Evolutionary conservation across 2,113 vertebrate species (phyloP).

Genomic region (Ceuthmochares aereus): DNA sequence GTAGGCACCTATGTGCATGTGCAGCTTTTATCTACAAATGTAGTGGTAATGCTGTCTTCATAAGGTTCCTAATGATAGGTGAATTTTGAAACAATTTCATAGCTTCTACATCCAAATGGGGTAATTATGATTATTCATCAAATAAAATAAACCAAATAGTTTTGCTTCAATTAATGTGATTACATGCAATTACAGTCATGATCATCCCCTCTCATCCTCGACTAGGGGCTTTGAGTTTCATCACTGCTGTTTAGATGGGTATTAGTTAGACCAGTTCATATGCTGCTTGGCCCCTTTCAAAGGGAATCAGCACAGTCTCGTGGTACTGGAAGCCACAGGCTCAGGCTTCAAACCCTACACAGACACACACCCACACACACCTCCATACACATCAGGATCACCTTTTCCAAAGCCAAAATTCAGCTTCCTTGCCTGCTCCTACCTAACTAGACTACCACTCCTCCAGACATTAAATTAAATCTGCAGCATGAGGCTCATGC

Average conservation of each 20-base stretch:
- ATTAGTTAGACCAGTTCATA: not conserved
- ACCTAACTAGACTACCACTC: not conserved
- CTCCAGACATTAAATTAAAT: not conserved
- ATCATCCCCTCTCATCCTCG: accelerated
- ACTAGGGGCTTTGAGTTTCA: not conserved
- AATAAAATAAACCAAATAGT: not conserved
- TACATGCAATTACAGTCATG: not conserved
- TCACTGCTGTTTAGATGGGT: accelerated
- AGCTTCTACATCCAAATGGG: not conserved
- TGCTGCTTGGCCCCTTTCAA: not conserved
- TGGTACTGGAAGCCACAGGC: not conserved
- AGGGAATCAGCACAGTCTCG: not conserved
- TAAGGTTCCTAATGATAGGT: not conserved
- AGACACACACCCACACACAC: too few species aligned
- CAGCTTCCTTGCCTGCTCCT: not conserved
- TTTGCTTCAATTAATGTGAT: not conserved
- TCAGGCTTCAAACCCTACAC: not conserved
- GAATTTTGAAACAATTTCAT: not conserved
- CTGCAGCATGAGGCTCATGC: not conserved
- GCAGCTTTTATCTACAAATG: not conserved
- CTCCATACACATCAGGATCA: not conserved
- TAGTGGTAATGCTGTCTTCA: not conserved
- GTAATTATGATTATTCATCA: not conserved
- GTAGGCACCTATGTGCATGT: accelerated
- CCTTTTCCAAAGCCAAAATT: not conserved